Evolutionary conservation across 2,888 invertebrate genomes (phyloP), one percentile per base, ranked within the genome.

Genomic region (Idaea biselata): DNA sequence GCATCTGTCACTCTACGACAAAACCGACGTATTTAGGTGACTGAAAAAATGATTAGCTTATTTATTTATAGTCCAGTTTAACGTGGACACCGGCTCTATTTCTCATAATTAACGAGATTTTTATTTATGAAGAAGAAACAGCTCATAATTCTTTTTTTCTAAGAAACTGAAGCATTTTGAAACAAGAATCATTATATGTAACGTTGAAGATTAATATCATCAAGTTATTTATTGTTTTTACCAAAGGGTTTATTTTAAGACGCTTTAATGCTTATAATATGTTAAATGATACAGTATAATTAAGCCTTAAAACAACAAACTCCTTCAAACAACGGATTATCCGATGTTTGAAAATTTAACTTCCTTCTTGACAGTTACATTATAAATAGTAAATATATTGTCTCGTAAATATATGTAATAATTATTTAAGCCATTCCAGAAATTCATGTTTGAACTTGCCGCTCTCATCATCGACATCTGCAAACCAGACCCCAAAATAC

Each of bases 371-470:
- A 17, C 55, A 55, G 55, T 16, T 55, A 16, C 55, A 14, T 2
- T 54, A 5, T 16, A 6, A 16, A 16, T n/a, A 54, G 6, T 54
- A 5, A 16, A 54, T 16, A 54, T 16, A n/a, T n/a, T n/a, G n/a
- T n/a, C n/a, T n/a, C n/a, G n/a, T n/a, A n/a, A n/a, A n/a, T n/a
- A n/a, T 6, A 3, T 14, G 54, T 14, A 16, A 5, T 17, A 56
- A 56, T 14, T 59, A 33, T 11, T 59, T 17, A 18, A 54, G 18
- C 18, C 53, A 44, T 58, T 56, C 58, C 61, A 59, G 75, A 81
- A 79, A 79, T 88, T 87, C 86, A 81, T 87, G 86, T 85, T 87
- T 84, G 83, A 85, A 81, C 75, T 69, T 74, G 72, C 84, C 85
- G 83, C 82, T 18, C 63, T 64, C 66, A 56, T 61, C 74, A 73